Base-by-base conservation (phyloP, 2,888 invertebrate species). In the Eupeodes latifasciatus region DNA sequence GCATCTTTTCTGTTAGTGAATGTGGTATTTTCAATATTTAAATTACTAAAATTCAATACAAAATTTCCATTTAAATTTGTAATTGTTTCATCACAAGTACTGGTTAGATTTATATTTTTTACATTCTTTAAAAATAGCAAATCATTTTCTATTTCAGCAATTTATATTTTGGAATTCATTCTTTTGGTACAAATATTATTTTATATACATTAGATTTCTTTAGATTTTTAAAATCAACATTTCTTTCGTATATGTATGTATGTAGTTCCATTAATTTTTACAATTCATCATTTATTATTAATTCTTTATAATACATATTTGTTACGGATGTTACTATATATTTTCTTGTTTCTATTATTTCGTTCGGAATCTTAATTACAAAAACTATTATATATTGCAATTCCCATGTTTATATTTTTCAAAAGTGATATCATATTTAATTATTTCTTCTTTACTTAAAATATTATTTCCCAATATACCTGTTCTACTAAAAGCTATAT, bases 391-490 rank as follows among this genome's bases (percentile, higher is more conserved):
- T 49, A 49, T 5, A 16, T 4, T 2, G 53, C 53, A 10, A n/a
- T 49, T 10, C 55, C 55, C 0, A 27, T 55, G 10, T 55, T 19
- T 10, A 27, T 11, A 34, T 7, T 34, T 34, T 34, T 59, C 59
- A 34, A 59, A 59, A 34, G 34, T 59, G 6, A 34, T 34, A 34
- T 59, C 27, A 34, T 34, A 34, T 59, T 59, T 59, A 14, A 59
- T 59, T 14, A 59, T 59, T 34, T 59, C 12, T 34, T 59, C 34
- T 5, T 34, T 59, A 34, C 34, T 34, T 19, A 19, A 19, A 19
- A 59, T 59, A 14, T 34, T 55, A 27, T 55, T 55, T 19, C 55
- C 53, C 19, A 55, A 27, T 55, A 55, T 55, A 19, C 55, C 55
- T 55, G 55, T 55, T 55, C 55, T 55, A 55, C 55, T 55, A 19